Evolutionary conservation across 2,797 vertebrate species (phyloP).

Genomic region (Sebastes minor): DNA sequence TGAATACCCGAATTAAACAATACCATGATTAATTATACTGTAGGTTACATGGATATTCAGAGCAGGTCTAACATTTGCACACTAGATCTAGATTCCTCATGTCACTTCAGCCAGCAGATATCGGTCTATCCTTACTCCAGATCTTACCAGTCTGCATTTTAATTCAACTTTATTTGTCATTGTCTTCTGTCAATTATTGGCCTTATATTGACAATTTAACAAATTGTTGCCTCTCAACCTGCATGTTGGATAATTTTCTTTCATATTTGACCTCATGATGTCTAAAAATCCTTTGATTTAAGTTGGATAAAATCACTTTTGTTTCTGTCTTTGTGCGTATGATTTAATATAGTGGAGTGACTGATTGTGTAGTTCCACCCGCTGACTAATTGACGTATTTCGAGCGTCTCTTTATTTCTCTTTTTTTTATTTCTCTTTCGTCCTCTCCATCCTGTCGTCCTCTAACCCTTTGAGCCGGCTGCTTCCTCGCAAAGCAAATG

Average conservation of each 20-base stretch:
- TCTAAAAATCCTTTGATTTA: conserved; percentile 36
- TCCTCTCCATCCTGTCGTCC: conserved; percentile 44
- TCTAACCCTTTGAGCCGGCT: conserved; percentile 46
- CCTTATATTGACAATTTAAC: conserved; percentile 32
- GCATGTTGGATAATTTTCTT: conserved; percentile 67
- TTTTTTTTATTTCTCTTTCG: conserved; percentile 53
- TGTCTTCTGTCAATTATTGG: conserved; percentile 43
- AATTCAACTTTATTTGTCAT: conserved; percentile 38
- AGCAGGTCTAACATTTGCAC: neutral
- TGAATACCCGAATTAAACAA: neutral
- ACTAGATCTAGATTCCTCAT: neutral
- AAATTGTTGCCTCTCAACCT: conserved; percentile 36
- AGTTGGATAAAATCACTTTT: conserved; percentile 19
- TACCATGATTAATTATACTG: neutral
- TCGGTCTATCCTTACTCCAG: conserved; percentile 80
- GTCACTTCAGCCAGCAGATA: conserved; percentile 49
- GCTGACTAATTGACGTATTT: conserved; percentile 57
- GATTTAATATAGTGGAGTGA: conserved; percentile 44
- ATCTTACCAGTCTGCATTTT: conserved; percentile 23
- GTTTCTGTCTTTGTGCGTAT: conserved; percentile 55
- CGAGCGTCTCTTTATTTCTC: conserved; percentile 47
- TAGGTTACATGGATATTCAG: neutral
- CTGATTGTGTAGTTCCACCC: conserved; percentile 61
- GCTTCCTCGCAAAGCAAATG: conserved; percentile 55
- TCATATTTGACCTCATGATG: conserved; percentile 27